Evolutionary conservation across 1,140 invertebrate species (phyloP).

Genomic region (Panonychus citri): DNA sequence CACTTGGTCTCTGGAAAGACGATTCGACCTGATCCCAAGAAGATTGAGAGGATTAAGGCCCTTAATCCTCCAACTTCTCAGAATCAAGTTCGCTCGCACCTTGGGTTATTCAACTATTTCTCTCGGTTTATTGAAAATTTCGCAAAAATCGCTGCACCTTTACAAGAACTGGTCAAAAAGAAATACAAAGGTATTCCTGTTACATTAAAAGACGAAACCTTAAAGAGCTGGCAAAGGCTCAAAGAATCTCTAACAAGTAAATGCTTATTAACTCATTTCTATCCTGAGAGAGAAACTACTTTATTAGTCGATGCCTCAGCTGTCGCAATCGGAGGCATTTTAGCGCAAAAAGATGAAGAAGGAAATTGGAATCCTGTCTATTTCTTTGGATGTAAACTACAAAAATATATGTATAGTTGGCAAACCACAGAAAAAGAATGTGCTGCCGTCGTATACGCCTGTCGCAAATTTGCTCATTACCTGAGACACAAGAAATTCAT

Average conservation of each 20-base stretch:
- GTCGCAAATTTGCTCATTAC: slow-evolving; percentile 26
- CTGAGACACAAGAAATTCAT: slow-evolving; percentile 27
- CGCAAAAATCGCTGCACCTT: neutral
- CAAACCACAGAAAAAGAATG: slow-evolving; percentile 26
- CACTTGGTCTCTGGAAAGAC: slow-evolving; percentile 5
- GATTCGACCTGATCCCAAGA: slow-evolving; percentile 13
- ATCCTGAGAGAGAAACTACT: neutral
- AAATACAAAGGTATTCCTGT: neutral
- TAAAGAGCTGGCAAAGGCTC: neutral
- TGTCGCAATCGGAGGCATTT: slow-evolving; percentile 17
- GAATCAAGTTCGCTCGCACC: neutral
- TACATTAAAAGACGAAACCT: neutral
- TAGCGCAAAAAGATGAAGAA: slow-evolving; percentile 15
- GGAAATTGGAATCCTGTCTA: slow-evolving; percentile 2
- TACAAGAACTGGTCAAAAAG: neutral
- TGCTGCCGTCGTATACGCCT: slow-evolving; percentile 26
- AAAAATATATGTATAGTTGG: slow-evolving; percentile 25
- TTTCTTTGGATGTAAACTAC: slow-evolving; percentile 18
- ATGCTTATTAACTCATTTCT: neutral
- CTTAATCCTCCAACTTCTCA: neutral
- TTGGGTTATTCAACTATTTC: neutral
- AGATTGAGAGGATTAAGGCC: neutral
- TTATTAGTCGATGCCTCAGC: slow-evolving; percentile 15
- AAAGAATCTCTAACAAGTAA: neutral
- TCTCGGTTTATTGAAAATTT: neutral